These are phyloP conservation scores for Oenanthe melanoleuca DNA, from an alignment of 2,113 vertebrate species.

Conservation along the genomic window DNA sequence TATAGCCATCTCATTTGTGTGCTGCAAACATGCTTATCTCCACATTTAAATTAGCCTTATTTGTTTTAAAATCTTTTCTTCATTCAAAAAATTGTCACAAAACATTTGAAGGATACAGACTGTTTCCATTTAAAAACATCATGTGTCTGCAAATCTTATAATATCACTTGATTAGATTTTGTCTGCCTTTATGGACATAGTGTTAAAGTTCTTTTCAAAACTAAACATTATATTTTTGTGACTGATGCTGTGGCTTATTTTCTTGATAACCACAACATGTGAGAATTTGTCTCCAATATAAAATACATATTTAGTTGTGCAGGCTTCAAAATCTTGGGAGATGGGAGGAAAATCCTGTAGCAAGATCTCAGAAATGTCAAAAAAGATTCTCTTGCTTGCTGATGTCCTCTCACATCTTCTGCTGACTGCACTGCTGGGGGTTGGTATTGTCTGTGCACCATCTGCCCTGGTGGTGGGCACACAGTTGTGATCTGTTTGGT, in stretches of 20 bases:
- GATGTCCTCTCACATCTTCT: not conserved
- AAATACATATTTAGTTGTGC: not conserved
- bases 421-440: not conserved
- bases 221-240: not conserved
- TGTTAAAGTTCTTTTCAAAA: not conserved
- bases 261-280: not conserved
- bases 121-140: not conserved
- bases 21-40: not conserved
- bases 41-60: not conserved
- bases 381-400: not conserved
- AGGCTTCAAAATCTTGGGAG: not conserved
- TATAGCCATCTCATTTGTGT: not conserved
- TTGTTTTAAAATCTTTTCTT: not conserved
- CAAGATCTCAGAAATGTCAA: not conserved
- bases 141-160: not conserved
- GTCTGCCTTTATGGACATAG: not conserved
- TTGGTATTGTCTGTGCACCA: accelerated
- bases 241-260: not conserved
- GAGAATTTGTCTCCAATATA: not conserved
- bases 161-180: constrained; percentile 9
- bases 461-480: not conserved
- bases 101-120: not conserved
- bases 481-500: not conserved
- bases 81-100: not conserved
- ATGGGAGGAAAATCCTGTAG: not conserved